Base-by-base conservation (phyloP, 2,797 vertebrate genomes). In the Phoxinus dragarum region DNA sequence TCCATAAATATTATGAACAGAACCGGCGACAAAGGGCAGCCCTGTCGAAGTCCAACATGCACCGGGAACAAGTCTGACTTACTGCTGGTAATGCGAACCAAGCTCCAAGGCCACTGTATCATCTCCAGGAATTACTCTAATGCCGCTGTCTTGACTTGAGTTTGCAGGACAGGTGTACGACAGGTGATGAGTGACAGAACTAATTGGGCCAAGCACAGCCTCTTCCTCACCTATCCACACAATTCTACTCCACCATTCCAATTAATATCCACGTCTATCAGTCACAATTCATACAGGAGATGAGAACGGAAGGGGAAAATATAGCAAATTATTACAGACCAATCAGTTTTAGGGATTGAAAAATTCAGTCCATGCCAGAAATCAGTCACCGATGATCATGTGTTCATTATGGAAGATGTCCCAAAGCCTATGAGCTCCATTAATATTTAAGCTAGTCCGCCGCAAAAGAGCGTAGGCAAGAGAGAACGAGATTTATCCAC, bases 391-490 rank as follows among this genome's bases (percentile, higher is more conserved):
- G 36, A 68, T 34, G 75, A 82, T 81, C 82, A 84, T 84, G 47
- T 73, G 52, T 86, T 85, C 79, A 86, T 89, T 78, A 80, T 27
- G 17, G 9, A 38, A 82, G 84, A 88, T 72, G 85, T 56, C 14
- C 80, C 52, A 66, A 40, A 36, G 79, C 85, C 79, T 34, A 54
- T 61, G 68, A 78, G 88, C n/a, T 72, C 54, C 56, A 86, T 90
- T 86, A 88, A 90, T 86, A 88, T 88, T 89, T 88, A 4, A 89
- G 74, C 52, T 44, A 67, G 61, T 71, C 38, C 44, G 8, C 40
- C 7, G 16, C n/a, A 40, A 10, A 81, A 54, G 23, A 68, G 61
- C 52, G 66, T 68, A 54, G 76, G 64, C 74, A 68, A 75, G 40
- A 73, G 7, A 38, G 19, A 66, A 68, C 17, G 2, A 86, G 74